phyloP scores from a whole-genome alignment of 2,888 invertebrate genomes.

The Dermolepida albohirtum region DNA sequence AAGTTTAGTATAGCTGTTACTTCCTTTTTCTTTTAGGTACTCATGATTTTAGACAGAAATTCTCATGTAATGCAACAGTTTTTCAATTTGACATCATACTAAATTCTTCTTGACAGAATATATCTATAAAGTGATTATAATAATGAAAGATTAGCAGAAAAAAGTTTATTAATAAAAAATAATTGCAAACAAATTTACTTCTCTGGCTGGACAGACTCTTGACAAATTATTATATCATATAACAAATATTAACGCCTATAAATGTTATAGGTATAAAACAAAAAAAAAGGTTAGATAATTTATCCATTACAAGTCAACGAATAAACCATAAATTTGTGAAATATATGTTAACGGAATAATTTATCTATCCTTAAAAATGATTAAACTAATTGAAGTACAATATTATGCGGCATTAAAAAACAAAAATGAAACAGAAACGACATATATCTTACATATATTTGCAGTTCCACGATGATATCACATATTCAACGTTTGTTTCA shows the following conservation, averaged over 20 bases:
- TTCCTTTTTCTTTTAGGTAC: no score
- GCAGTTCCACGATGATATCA: constrained; percentile 27
- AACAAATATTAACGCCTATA: constrained; percentile 1
- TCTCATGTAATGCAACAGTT: not conserved
- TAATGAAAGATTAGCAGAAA: constrained; percentile 3
- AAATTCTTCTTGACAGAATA: not conserved
- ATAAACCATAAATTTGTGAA: no score
- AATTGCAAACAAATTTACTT: constrained; percentile 24
- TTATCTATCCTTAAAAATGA: constrained; percentile 21
- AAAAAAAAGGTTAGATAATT: constrained; percentile 29
- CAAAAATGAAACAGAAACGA: constrained; percentile 21
- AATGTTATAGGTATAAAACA: constrained; percentile 18
- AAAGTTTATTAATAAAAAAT: constrained; percentile 26
- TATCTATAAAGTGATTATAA: not conserved
- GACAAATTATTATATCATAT: constrained; percentile 15
- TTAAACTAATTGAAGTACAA: constrained; percentile 20
- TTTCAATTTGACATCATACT: no score
- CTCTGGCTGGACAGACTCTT: constrained; percentile 17
- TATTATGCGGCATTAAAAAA: constrained; percentile 1
- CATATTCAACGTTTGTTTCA: constrained; percentile 12
- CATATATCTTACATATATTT: constrained; percentile 11
- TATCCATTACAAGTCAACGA: not conserved
- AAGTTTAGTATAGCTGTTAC: no score
- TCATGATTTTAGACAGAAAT: no score
- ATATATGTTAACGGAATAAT: constrained; percentile 1